Conservation (phyloP, 1,140 invertebrate genomes). For the Venustaconcha ellipsiformis region DNA sequence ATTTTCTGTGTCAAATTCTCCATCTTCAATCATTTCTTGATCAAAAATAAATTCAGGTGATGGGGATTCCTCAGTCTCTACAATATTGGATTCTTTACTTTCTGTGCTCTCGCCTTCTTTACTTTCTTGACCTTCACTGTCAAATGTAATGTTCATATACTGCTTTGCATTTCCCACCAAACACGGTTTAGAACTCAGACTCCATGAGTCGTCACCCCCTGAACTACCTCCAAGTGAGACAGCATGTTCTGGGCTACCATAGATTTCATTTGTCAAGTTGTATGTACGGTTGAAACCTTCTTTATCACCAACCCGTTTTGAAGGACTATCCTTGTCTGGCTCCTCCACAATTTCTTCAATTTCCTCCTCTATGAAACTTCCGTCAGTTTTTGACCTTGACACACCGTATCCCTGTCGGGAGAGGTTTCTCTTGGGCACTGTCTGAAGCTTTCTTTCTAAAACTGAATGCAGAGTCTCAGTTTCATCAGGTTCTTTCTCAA, state of each 20-base stretch:
- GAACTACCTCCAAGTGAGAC: conserved; percentile 22
- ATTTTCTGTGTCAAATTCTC: conserved; percentile 23
- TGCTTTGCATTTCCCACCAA: conserved; percentile 25
- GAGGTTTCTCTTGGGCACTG: too few relatives aligned
- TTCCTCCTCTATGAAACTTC: too few relatives aligned
- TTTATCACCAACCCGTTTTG: too few relatives aligned
- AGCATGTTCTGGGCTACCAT: conserved; percentile 3
- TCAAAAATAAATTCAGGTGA: conserved; percentile 32
- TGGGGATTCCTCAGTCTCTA: conserved; percentile 26
- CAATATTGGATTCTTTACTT: conserved; percentile 26
- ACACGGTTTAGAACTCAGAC: conserved; percentile 21
- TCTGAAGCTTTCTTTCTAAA: too few relatives aligned
- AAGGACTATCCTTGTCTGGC: too few relatives aligned
- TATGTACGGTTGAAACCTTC: too few relatives aligned
- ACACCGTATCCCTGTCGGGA: too few relatives aligned
- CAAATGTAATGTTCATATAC: conserved; percentile 33
- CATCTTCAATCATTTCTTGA: conserved; percentile 35
- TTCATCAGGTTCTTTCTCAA: too few relatives aligned
- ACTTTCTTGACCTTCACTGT: conserved; percentile 10
- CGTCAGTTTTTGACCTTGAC: too few relatives aligned
- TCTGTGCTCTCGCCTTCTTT: conserved; percentile 4
- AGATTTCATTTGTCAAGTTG: too few relatives aligned
- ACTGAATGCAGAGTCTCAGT: too few relatives aligned
- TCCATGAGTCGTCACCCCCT: conserved; percentile 29
- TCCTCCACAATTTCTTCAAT: too few relatives aligned